Conservation (phyloP, 2,797 vertebrate species). For the Echiichthys vipera region DNA sequence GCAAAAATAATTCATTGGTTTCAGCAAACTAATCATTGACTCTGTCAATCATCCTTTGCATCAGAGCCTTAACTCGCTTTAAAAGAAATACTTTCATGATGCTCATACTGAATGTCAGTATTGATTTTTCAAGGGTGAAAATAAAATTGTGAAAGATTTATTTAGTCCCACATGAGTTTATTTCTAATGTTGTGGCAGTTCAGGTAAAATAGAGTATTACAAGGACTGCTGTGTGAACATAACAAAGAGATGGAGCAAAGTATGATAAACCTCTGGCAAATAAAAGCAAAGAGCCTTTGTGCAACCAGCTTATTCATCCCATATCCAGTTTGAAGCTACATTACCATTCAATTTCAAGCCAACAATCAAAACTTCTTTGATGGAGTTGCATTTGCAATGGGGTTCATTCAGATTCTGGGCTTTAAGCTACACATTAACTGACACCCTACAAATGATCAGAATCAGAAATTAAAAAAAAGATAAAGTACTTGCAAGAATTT, state of each 20-base stretch:
- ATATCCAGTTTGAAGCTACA: neutral
- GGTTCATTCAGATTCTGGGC: neutral
- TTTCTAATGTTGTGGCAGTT: constrained; percentile 51
- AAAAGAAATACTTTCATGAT: constrained; percentile 39
- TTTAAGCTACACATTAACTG: neutral
- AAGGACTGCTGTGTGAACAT: constrained; percentile 50
- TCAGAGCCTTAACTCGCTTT: neutral
- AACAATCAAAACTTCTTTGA: neutral
- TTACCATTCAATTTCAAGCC: neutral
- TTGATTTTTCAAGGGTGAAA: constrained; percentile 59
- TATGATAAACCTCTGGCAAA: constrained; percentile 18
- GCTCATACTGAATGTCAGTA: constrained; percentile 51
- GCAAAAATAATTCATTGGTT: constrained; percentile 36
- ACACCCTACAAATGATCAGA: neutral
- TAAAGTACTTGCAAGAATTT: neutral
- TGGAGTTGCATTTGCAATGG: neutral
- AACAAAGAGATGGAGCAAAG: constrained; percentile 13
- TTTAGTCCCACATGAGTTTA: constrained; percentile 53
- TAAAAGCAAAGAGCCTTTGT: constrained; percentile 2
- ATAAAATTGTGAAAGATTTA: constrained; percentile 46
- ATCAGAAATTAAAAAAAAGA: too few species aligned
- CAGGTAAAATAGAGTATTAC: constrained; percentile 48
- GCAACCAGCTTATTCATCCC: neutral
- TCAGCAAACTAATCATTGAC: constrained; percentile 38
- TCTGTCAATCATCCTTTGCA: constrained; percentile 38